Base-by-base conservation (phyloP, 2,888 invertebrate genomes). In the Xanthorhoe spadicearia region DNA sequence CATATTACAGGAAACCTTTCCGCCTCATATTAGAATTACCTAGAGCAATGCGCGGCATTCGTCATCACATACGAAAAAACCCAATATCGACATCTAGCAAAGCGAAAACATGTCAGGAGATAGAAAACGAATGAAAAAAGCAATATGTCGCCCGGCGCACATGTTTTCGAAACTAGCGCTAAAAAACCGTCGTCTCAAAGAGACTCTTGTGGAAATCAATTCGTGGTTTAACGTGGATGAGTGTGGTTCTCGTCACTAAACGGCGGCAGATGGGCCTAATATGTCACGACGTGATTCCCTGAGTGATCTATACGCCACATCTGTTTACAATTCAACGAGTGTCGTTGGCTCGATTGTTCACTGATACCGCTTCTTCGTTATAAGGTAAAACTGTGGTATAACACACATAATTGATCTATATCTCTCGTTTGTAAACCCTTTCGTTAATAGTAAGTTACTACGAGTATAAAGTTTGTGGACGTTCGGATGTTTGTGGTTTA, bases 121-220 rank as follows among this genome's bases (percentile, higher is more conserved):
- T 82, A 86, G 80, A 83, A 85, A 87, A 83, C 83, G 84, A 83
- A 83, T 83, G 84, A 87, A 86, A 88, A 87, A 88, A 87, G 85
- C 88, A 90, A 90, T 90, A 90, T 86, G 84, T 86, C 83, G 77
- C 76, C 73, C 68, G 76, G 78, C 83, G 76, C 86, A 85, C 82
- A 80, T 89, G 88, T 89, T 89, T 87, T 87, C 81, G 79, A 83
- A 83, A 82, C 80, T 80, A 71, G 76, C 78, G 83, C 85, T 86
- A 85, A 88, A 87, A 86, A 85, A 84, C 80, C 80, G 78, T 75
- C 75, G 76, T 81, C 82, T 83, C 85, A 83, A 83, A 85, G 83
- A 80, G 78, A 81, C 82, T 83, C 72, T 82, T 77, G 73, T 76
- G 78, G 79, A 83, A 86, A 88, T 89, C 87, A 85, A 89, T 89